Evolutionary conservation across 2,888 invertebrate species (phyloP), one percentile per base, ranked within the genome.

Genomic region (Noctua fimbriata): DNA sequence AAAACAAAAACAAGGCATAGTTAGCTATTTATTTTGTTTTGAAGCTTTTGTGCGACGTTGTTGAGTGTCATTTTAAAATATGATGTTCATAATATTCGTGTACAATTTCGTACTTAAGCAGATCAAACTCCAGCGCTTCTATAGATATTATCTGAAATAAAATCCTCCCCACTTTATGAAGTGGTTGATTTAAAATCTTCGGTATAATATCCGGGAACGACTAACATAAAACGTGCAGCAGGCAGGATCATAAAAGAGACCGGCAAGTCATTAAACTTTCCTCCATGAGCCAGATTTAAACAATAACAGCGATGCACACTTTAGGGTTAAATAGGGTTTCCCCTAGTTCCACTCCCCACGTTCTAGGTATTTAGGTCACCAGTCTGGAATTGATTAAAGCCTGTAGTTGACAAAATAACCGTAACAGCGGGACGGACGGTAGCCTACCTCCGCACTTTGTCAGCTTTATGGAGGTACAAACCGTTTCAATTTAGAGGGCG

Each of bases 311-410:
- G 66, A 72, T 80, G 78, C 77, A 78, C 78, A 77, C 69, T 78
- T 75, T 78, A 73, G 60, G 74, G 73, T 78, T 81, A 80, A 85
- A 87, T 84, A 81, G 73, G 76, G 78, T 47, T 86, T 83, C 36
- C 73, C 76, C 41, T 69, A 60, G 49, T 76, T 80, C 36, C 47
- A 41, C 16, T 41, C n/a, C 36, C 74, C 41, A 73, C 67, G 69
- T 73, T 73, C 71, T 49, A 78, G 71, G 76, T 79, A 88, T 88
- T 81, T 82, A 84, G 84, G 84, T 78, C 81, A 71, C 69, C 66
- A 78, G 76, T 16, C 73, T 76, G 72, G 69, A 88, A 86, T 87
- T 87, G 88, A 89, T 88, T 88, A 87, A 84, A 84, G 71, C 65
- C 82, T 79, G 70, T 89, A 81, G 84, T 82, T 87, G 84, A 84